Evolutionary conservation across 2,888 invertebrate genomes (phyloP).

Genomic region (Dilophus febrilis): DNA sequence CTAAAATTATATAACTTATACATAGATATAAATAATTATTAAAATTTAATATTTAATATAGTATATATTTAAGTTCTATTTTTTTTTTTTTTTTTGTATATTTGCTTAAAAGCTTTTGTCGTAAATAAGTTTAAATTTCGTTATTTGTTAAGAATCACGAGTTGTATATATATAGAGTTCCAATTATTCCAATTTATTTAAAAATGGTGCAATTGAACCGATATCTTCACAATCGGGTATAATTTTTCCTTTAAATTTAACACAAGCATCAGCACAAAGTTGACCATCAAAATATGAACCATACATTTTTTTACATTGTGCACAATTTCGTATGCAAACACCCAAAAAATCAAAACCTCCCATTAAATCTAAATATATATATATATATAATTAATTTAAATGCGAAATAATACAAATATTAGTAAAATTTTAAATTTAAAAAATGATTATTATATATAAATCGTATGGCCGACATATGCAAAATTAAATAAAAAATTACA

Average conservation of each 20-base stretch:
- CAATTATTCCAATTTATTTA: constrained; percentile 39
- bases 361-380: constrained; percentile 15
- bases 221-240: constrained; percentile 76
- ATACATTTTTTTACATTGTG: constrained; percentile 77
- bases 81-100: too few species aligned
- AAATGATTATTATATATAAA: too few species aligned
- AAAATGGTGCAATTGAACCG: constrained; percentile 61
- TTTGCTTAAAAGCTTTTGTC: too few species aligned
- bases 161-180: too few species aligned
- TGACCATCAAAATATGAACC: constrained; percentile 75
- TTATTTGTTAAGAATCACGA: too few species aligned
- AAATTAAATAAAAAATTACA: too few species aligned
- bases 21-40: too few species aligned
- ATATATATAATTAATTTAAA: background rate
- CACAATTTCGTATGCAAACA: constrained; percentile 70
- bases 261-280: constrained; percentile 68
- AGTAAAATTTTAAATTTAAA: background rate
- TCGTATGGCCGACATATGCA: too few species aligned
- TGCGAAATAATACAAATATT: background rate
- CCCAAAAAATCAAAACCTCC: constrained; percentile 41
- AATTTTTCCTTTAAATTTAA: constrained; percentile 65
- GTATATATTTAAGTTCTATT: too few species aligned
- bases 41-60: too few species aligned
- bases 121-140: too few species aligned
- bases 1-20: too few species aligned